Base-by-base conservation (phyloP, 2,113 vertebrate genomes). In the Sphyrna mokarran region DNA sequence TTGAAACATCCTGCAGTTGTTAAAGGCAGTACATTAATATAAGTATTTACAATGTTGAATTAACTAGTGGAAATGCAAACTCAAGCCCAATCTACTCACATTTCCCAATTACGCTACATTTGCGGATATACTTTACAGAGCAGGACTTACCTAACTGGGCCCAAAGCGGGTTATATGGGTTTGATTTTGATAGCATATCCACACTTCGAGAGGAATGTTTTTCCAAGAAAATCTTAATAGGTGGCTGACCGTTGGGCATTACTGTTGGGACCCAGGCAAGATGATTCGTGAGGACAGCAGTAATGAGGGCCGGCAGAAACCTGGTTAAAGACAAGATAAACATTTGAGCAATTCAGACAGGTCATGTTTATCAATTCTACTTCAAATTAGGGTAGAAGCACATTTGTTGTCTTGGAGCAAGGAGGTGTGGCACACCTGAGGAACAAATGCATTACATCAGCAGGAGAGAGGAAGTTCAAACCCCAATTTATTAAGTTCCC, bases 221-320 rank as follows among this genome's bases (percentile, higher is more conserved):
- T 97, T 99, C 99, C 96, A 99, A 98, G 97, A 99, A 99, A 97
- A 99, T 99, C 96, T 99, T 98, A 96, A 99, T 99, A 20, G 99
- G 99, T 1, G 99, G 99, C 76, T 99, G 99, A 87, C 99, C 99
- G 43, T 99, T 99, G 87, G 99, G 99, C 99, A 99, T 99, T 96
- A 99, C 99, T 0, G 99, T 99, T 95, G 99, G 99, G 22, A 99
- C 99, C 99, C 99, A 99, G 96, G 99, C 99, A 97, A 99, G 97
- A 96, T 99, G 99, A 97, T 99, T 99, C 86, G 99, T 99, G 97
- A 99, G 97, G 96, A 99, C 97, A 87, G 99, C 99, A 33, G 99
- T 99, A 96, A 99, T 97, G 33, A 99, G 97, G n/a, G 99, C 99
- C 18, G 99, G 98, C 89, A 99, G 97, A 97, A 99, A 99, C 97